Conservation (phyloP, 2,797 vertebrate species). For the Lithobates sylvaticus region DNA sequence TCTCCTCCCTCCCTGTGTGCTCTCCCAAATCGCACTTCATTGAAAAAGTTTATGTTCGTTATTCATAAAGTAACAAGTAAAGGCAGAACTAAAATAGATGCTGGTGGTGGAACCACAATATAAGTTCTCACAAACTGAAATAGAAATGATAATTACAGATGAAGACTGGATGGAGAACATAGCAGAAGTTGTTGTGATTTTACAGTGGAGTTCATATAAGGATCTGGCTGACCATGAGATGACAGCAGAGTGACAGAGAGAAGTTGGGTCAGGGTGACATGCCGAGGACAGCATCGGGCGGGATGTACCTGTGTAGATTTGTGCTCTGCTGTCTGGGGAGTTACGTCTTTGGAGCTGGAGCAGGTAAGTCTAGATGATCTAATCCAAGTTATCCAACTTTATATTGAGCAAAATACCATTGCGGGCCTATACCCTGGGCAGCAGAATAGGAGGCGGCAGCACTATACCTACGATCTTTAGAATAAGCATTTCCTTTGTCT, state of each 20-base stretch:
- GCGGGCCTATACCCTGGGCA: too few relatives aligned
- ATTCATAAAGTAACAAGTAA: background rate
- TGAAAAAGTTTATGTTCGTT: background rate
- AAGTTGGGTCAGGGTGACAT: background rate
- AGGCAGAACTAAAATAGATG: background rate
- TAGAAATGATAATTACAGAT: conserved; percentile 36
- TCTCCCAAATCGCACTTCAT: too few relatives aligned
- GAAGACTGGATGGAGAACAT: conserved; percentile 22
- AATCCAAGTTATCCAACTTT: too few relatives aligned
- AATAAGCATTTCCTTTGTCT: too few relatives aligned
- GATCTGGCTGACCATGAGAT: background rate
- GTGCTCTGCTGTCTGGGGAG: conserved; percentile 5
- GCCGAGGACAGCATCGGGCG: background rate
- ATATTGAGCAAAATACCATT: too few relatives aligned
- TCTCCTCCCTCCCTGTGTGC: too few relatives aligned
- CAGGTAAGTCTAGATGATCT: background rate
- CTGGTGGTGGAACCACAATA: background rate
- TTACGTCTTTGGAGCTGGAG: background rate
- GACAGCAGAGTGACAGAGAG: background rate
- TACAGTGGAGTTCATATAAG: background rate
- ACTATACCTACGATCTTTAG: too few relatives aligned
- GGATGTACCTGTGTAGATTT: conserved; percentile 17
- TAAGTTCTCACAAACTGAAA: conserved; percentile 30
- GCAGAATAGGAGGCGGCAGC: too few relatives aligned
- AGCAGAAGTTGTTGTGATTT: background rate